These are phyloP conservation scores for Aporophyla lueneburgensis DNA, from an alignment of 2,888 invertebrate genomes.

Conservation along the genomic window DNA sequence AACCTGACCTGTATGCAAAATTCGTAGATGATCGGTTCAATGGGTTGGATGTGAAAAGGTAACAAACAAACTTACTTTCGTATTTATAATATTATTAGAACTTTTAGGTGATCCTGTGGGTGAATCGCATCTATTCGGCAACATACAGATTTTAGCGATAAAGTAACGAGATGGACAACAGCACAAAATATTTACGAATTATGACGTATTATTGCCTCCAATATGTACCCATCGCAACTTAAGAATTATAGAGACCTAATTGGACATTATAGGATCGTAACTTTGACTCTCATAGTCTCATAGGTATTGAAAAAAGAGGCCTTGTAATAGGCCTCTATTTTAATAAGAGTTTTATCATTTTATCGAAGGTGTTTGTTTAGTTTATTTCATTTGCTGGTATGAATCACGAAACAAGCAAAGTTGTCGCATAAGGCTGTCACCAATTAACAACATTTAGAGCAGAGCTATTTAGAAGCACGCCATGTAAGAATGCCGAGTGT, in stretches of 20 bases:
- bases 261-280: too few relatives aligned
- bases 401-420: not conserved
- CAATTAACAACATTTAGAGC: not conserved
- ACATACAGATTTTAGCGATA: conserved; percentile 37
- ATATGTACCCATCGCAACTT: not conserved
- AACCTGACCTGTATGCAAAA: too few relatives aligned
- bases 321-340: too few relatives aligned
- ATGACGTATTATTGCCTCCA: not conserved
- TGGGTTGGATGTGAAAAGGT: too few relatives aligned
- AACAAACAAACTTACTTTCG: too few relatives aligned
- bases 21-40: too few relatives aligned
- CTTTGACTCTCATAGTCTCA: too few relatives aligned
- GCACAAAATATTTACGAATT: conserved; percentile 12
- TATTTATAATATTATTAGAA: too few relatives aligned
- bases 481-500: not conserved
- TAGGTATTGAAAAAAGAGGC: too few relatives aligned
- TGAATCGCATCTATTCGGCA: conserved; percentile 24
- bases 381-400: not conserved
- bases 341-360: too few relatives aligned
- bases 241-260: too few relatives aligned
- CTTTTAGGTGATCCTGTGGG: conserved; percentile 29
- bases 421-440: not conserved
- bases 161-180: conserved; percentile 24
- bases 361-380: too few relatives aligned
- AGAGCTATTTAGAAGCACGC: not conserved